Evolutionary conservation across 1,140 invertebrate genomes (phyloP), one percentile per base, ranked within the genome.

Genomic region (Amphibalanus amphitrite): DNA sequence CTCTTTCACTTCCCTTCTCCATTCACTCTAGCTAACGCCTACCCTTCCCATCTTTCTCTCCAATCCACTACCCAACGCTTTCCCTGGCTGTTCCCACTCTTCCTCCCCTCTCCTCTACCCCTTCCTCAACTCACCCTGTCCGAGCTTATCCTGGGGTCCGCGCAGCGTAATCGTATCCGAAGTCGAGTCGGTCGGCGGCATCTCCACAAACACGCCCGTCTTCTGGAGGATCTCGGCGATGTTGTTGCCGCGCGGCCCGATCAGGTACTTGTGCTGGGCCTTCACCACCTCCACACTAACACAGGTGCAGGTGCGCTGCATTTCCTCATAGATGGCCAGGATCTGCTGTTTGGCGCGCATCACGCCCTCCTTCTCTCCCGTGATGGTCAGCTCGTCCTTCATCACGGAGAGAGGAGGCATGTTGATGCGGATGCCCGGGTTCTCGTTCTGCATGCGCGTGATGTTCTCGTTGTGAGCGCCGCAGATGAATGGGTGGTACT

Each of bases 301-400:
- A 0, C 90, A 90, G 38, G 89, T 89, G 79, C 92, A 95, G 78
- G 89, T 91, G 77, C 89, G 88, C 76, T 92, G 88, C 90, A 67
- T 67, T 17, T 28, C 28, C 28, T 67, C 3, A 28, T 28, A 8
- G 28, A 67, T 67, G 26, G n/a, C 26, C n/a, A 26, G 4, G 74
- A 99, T 93, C 74, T 87, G 87, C 10, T 88, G 86, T 78, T 93
- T 93, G 67, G 92, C 95, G 65, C 86, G 83, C 29, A 89, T 83
- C 8, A 99, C 95, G 40, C 93, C 92, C 76, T 97, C 95, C 77
- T 95, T 96, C 78, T 99, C 96, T 20, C 97, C 97, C 40, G 92
- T 90, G 76, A 99, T 91, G 8, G 90, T 88, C 72, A 99, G 95
- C 78, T 97, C 94, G 80, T 98, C 92, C 77, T 92, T 95, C 79